phyloP scores from a whole-genome alignment of 2,797 vertebrate genomes.

The Carcharodon carcharias region DNA sequence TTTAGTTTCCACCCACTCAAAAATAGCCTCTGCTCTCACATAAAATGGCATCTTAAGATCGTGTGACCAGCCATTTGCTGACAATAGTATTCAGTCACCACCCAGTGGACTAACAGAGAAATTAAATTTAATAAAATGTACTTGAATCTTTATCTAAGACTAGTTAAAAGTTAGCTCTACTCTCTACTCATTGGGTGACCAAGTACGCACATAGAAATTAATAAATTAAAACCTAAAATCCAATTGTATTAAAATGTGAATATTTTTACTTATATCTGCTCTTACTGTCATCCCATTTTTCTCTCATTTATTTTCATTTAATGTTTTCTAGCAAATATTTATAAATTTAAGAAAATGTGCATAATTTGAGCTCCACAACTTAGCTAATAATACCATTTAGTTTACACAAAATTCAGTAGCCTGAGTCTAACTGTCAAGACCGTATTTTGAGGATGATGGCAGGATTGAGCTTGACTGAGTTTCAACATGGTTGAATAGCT shows the following conservation, averaged over 20 bases:
- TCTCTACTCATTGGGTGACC: not conserved
- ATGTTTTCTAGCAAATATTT: not conserved
- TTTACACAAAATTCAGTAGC: not conserved
- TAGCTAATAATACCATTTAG: not conserved
- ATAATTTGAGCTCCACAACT: not conserved
- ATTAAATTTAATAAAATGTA: not conserved
- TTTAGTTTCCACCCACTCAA: not conserved
- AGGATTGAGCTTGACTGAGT: not conserved
- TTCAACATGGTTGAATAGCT: not conserved
- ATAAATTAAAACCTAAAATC: not conserved
- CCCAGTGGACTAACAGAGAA: conserved; percentile 13
- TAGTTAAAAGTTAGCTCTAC: not conserved
- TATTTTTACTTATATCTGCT: not conserved
- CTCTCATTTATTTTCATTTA: not conserved
- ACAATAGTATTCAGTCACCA: conserved; percentile 21
- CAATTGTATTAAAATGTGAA: not conserved
- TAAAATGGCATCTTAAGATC: not conserved
- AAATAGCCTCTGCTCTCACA: not conserved
- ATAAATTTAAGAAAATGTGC: not conserved
- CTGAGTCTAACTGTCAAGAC: not conserved
- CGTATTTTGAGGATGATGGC: not conserved
- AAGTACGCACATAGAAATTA: not conserved
- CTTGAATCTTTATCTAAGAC: not conserved
- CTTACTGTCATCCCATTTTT: not conserved
- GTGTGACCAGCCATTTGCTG: not conserved